Evolutionary conservation across 2,888 invertebrate genomes (phyloP).

Genomic region (Flabesymbios commensalis): DNA sequence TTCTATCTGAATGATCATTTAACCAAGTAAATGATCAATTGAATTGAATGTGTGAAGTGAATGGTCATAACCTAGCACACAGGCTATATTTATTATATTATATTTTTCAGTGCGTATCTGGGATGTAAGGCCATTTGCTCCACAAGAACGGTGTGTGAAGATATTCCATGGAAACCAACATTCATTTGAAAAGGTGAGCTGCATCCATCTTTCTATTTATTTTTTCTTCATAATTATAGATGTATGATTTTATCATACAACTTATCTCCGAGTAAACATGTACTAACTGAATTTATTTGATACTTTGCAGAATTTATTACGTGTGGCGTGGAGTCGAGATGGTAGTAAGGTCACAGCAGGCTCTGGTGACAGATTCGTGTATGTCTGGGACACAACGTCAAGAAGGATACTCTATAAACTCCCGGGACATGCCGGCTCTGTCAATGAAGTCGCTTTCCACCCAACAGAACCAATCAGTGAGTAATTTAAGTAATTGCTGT

Average conservation of each 20-base stretch:
- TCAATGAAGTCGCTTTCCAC: conserved; percentile 96
- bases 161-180: conserved; percentile 41
- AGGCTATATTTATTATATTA: too few species aligned
- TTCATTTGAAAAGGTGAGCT: conserved; percentile 51
- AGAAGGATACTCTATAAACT: conserved; percentile 91
- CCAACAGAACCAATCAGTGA: conserved; percentile 84
- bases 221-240: not conserved
- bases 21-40: too few species aligned
- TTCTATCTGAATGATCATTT: too few species aligned
- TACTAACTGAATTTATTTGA: too few species aligned
- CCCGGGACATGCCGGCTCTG: conserved; percentile 96
- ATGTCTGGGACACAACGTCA: conserved; percentile 95
- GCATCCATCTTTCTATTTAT: not conserved
- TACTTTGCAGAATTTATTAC: conserved; percentile 82
- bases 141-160: conserved; percentile 40
- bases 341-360: conserved; percentile 89
- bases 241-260: not conserved
- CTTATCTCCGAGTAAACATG: too few species aligned
- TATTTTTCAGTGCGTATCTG: conserved; percentile 65
- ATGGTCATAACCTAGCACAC: too few species aligned
- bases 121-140: conserved; percentile 42
- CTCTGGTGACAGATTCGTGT: conserved; percentile 92
- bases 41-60: too few species aligned
- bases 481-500: conserved; percentile 34
- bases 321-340: conserved; percentile 92